Evolutionary conservation across 2,113 vertebrate species (phyloP).

Genomic region (Oreochromis tanganicae): DNA sequence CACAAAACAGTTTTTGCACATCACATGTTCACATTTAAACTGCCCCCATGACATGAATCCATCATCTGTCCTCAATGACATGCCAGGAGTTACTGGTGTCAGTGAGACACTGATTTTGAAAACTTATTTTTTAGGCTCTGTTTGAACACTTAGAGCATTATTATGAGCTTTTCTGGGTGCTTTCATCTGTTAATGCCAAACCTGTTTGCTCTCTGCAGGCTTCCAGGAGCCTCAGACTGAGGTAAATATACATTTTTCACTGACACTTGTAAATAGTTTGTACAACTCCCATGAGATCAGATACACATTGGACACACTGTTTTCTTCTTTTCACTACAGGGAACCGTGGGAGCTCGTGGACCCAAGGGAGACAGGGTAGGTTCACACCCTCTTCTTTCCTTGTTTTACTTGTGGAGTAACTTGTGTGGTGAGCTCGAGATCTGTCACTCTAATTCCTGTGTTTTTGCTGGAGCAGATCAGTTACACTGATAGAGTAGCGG

Average conservation of each 20-base stretch:
- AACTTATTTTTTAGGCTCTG: background rate
- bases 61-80: background rate
- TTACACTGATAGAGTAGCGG: background rate
- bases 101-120: background rate
- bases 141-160: background rate
- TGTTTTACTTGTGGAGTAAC: background rate
- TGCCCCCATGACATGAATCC: background rate
- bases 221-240: slow-evolving; percentile 54
- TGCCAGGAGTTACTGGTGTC: background rate
- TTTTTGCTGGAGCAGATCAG: background rate
- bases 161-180: background rate
- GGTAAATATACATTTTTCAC: slow-evolving; percentile 56
- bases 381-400: background rate
- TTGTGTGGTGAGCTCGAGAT: background rate
- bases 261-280: background rate
- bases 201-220: slow-evolving; percentile 35
- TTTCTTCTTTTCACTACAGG: slow-evolving; percentile 60
- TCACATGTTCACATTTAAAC: background rate
- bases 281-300: background rate
- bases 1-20: background rate
- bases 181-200: background rate
- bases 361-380: slow-evolving; percentile 87
- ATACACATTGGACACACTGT: background rate
- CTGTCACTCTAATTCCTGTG: background rate
- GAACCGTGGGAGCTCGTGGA: slow-evolving; percentile 85